Evolutionary conservation across 2,113 vertebrate species (phyloP).

Genomic region (Panurus biarmicus): DNA sequence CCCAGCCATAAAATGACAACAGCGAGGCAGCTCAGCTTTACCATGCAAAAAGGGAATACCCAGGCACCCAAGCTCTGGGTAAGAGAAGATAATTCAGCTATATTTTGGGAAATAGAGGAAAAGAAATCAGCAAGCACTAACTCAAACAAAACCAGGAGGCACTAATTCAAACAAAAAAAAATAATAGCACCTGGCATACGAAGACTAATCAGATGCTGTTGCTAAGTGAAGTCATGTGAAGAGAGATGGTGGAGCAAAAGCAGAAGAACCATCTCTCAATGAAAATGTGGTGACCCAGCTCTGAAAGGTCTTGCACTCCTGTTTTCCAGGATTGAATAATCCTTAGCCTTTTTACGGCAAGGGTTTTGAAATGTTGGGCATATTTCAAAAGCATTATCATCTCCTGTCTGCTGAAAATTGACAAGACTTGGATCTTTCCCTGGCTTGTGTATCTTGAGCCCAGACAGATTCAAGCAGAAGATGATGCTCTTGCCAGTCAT

Average conservation of each 20-base stretch:
- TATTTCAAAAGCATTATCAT: neutral
- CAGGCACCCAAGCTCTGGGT: neutral
- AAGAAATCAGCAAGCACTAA: no score
- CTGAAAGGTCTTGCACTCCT: neutral
- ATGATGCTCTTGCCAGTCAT: neutral
- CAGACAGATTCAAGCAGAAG: neutral
- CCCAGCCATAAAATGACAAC: neutral
- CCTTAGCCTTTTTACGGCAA: neutral
- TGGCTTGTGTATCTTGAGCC: neutral
- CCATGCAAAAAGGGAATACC: neutral
- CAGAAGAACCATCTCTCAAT: neutral
- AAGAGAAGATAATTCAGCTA: neutral
- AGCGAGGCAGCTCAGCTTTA: neutral
- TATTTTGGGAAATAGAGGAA: neutral
- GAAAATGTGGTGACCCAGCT: neutral
- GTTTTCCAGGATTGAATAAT: neutral
- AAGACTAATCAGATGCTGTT: neutral
- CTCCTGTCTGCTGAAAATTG: neutral
- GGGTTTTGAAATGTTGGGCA: neutral
- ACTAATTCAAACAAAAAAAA: neutral
- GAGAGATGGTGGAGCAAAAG: neutral
- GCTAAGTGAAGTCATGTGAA: neutral
- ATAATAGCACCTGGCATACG: neutral
- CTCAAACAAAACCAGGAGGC: neutral
- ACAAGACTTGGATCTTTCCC: conserved; percentile 9